Base-by-base conservation (phyloP, 2,113 vertebrate genomes). In the Pitta sordida region DNA sequence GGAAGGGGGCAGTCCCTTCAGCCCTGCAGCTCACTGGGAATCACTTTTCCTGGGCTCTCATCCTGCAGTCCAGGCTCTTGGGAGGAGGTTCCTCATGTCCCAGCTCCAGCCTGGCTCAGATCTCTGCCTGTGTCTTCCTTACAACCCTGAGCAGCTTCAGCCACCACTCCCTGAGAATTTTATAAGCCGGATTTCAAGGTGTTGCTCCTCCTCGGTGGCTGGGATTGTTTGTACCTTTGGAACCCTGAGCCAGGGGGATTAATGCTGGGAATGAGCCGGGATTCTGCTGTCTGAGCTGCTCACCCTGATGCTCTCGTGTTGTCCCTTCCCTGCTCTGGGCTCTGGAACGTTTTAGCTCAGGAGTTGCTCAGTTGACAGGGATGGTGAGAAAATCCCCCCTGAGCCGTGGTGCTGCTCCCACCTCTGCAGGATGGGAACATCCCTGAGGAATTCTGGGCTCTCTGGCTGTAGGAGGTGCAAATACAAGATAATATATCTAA, bases 41-140 rank as follows among this genome's bases (percentile, higher is more conserved):
- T 74, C 11, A 6, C 60, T 80, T 77, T 32, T 10, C 27, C 5
- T 67, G 24, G 16, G 19, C n/a, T 75, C 67, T 10, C 10, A 13
- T 27, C 41, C 59, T 27, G 21, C 79, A 46, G 7, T 5, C 44
- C 1, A 4, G 70, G 27, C 7, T 26, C 30, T 56, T 46, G 11
- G 27, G 26, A 27, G 32, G 24, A 36, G n/a, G 7, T 56, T 90
- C 23, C 36, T 71, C 22, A n/a, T 30, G 62, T 75, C 91, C 79
- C 75, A 13, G 32, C 7, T 3, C 68, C 30, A 16, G 44, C 1
- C 4, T 20, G 0, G 0, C 0, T 0, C 62, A 77, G 64, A 53
- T 89, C 74, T 90, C 52, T 11, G 21, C 21, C 88, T 4, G 5
- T 22, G 41, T 32, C 80, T 83, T 41, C 27, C 68, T 41, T 8